These are phyloP conservation scores for Steinernema feltiae DNA, from an alignment of 1,140 invertebrate species.

Conservation along the genomic window DNA sequence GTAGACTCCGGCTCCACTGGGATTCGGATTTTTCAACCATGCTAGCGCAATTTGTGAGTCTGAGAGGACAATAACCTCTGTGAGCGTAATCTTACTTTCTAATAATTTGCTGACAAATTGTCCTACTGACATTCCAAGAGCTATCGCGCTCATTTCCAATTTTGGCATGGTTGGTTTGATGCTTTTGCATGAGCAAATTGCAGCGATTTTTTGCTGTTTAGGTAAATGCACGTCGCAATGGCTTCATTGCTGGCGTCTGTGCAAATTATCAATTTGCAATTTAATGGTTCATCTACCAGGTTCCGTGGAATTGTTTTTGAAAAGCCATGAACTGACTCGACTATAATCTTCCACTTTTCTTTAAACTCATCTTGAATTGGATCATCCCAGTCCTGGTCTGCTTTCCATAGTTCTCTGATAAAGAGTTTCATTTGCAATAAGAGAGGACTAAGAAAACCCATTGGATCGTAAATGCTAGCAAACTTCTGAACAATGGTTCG, in stretches of 20 bases:
- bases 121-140: not conserved
- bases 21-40: constrained; percentile 9
- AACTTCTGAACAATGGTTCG: not conserved
- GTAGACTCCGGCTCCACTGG: constrained; percentile 8
- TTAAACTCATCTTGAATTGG: not conserved
- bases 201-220: not conserved
- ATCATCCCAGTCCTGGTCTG: not conserved
- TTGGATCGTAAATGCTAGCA: not conserved
- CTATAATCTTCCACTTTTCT: not conserved
- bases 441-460: not conserved
- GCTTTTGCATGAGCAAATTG: not conserved
- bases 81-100: not conserved
- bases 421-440: not conserved
- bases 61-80: not conserved
- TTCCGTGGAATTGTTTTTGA: not conserved
- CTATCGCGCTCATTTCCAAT: constrained; percentile 11
- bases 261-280: not conserved
- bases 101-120: not conserved
- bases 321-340: not conserved
- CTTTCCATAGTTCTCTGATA: not conserved
- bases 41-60: constrained; percentile 4
- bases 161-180: constrained; percentile 21
- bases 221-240: not conserved
- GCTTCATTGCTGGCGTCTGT: constrained; percentile 16
- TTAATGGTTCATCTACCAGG: not conserved